Evolutionary conservation across 2,888 invertebrate species (phyloP).

Genomic region (Drosophila emarginata): DNA sequence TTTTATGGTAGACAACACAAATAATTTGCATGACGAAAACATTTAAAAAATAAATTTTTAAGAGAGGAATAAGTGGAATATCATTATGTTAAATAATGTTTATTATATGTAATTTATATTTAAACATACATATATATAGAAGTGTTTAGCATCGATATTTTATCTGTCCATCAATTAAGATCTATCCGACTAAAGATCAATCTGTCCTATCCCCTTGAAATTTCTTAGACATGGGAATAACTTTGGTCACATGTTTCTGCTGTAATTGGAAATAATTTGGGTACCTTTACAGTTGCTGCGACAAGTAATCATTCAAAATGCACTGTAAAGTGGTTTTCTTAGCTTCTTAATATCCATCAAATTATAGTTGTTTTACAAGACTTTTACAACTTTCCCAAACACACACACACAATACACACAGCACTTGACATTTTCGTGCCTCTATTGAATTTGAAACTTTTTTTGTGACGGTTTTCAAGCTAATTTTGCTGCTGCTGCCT

Average conservation of each 20-base stretch:
- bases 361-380: conserved; percentile 4
- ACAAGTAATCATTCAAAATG: not conserved
- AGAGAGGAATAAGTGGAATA: too few relatives aligned
- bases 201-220: too few relatives aligned
- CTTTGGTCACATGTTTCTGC: not conserved
- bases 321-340: not conserved
- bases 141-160: too few relatives aligned
- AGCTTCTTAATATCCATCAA: not conserved
- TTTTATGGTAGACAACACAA: too few relatives aligned
- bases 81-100: too few relatives aligned
- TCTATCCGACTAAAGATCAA: too few relatives aligned
- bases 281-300: not conserved
- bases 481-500: conserved; percentile 35
- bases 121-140: too few relatives aligned
- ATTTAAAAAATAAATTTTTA: too few relatives aligned
- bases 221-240: too few relatives aligned
- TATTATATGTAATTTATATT: too few relatives aligned
- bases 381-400: conserved; percentile 3
- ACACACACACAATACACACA: not conserved
- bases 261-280: not conserved
- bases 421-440: conserved; percentile 5
- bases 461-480: conserved; percentile 42
- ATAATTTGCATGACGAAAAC: too few relatives aligned
- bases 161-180: too few relatives aligned
- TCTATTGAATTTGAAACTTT: conserved; percentile 2